Base-by-base conservation (phyloP, 2,113 vertebrate genomes). In the Hypocryptadius cinnamomeus region DNA sequence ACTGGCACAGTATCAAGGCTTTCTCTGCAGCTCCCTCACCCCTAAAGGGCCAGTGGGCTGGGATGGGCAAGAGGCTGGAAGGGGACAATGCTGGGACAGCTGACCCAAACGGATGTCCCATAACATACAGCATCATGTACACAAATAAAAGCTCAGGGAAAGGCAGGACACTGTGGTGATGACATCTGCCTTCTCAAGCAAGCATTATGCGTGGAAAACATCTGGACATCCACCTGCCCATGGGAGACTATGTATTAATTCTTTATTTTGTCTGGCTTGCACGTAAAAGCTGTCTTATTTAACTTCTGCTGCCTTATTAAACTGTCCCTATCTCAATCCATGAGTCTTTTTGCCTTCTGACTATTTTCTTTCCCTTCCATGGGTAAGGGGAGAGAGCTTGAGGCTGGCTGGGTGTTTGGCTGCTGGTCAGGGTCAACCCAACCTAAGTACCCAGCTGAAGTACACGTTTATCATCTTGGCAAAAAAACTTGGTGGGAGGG, bases 401-500 rank as follows among this genome's bases (percentile, higher is more conserved):
- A 66, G 35, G 47, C 14, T 71, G 35, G 25, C 42, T 54, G 23
- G 18, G 24, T 53, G 37, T 77, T 28, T 45, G 63, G 76, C 83
- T 83, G 65, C 79, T 77, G 64, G 8, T 37, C 3, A 8, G 22
- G 22, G 12, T 61, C 37, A 80, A 25, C 12, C n/a, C 57, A 53
- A 9, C 31, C 15, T 20, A 47, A 48, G 19, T 2, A 48, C 39
- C 28, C 22, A 24, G 8, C 12, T 35, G 4, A 78, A 70, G 30
- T 3, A 57, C 69, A 79, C 0, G 0, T 31, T 56, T 20, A 47
- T 35, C 44, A 66, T 12, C 37, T 11, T 48, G 15, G 25, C 22
- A 65, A 80, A n/a, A n/a, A 47, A 35, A 23, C 8, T 2, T 20
- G 35, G 40, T 25, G 23, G 23, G 13, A 31, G 19, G 16, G 47